Base-by-base conservation (phyloP, 2,797 vertebrate genomes). In the Paramormyrops hopkinsi region DNA sequence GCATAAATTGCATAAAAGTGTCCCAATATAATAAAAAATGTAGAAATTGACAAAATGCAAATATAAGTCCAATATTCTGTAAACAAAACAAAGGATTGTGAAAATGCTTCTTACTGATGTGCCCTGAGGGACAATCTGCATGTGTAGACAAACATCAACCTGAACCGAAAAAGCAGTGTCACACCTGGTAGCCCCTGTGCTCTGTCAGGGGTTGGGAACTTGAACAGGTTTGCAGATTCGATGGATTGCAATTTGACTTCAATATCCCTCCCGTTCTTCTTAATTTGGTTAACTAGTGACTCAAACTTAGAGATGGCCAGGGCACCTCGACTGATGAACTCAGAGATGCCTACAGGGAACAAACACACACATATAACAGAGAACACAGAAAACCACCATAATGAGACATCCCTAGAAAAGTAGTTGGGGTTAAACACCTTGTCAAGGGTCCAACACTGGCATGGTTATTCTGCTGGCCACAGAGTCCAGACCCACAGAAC, bases 291-390 rank as follows among this genome's bases (percentile, higher is more conserved):
- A 56, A 99, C 94, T 0, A 98, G 95, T 0, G 94, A 96, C 91
- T 98, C 96, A 88, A 99, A 97, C 53, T 96, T 98, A 88, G 95
- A 94, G 33, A 96, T 92, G 50, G 96, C 95, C 92, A 96, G 95
- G 37, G 89, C 92, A 88, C 95, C 95, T 37, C 89, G 95, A 4
- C 14, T 89, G 89, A 98, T 97, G 89, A 98, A 99, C 86, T 97
- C 95, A 0, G 91, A 76, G 56, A 99, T 96, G 69, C 96, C 98
- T 99, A 90, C 83, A 93, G 92, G 4, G 12, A 17, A 88, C 22
- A 37, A 25, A 90, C 5, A 37, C 44, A 29, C 14, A 86, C 44
- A 41, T 37, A 48, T 76, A 79, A 54, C 62, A 88, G 37, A 53
- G 22, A 51, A 86, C 48, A 83, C 79, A 48, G 41, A 50, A 83